These are phyloP conservation scores for Cephus nigrinus DNA, from an alignment of 2,888 invertebrate species.

Conservation along the genomic window DNA sequence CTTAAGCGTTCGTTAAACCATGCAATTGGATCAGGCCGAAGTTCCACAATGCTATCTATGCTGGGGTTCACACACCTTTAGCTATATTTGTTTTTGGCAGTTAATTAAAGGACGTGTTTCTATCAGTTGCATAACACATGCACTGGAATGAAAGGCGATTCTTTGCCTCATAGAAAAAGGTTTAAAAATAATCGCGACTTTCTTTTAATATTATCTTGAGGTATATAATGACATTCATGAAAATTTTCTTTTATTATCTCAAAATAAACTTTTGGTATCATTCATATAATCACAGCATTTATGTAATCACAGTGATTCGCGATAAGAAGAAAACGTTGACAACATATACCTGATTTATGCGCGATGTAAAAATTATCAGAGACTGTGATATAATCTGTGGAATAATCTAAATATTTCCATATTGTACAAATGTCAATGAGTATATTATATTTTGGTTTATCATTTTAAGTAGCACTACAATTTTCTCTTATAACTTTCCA, in stretches of 20 bases:
- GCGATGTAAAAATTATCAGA: not conserved
- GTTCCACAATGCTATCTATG: constrained; percentile 50
- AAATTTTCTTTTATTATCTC: not conserved
- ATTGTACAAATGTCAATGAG: not conserved
- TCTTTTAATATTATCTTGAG: not conserved
- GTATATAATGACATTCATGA: not conserved
- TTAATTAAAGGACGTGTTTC: constrained; percentile 16
- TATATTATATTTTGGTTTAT: not conserved
- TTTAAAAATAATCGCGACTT: not conserved
- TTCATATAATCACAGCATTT: not conserved
- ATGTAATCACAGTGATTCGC: not conserved
- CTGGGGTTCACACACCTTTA: constrained; percentile 5
- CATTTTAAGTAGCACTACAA: not conserved
- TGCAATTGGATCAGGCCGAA: constrained; percentile 50
- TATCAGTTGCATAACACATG: constrained; percentile 27
- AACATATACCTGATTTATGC: not conserved
- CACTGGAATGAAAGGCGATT: not conserved
- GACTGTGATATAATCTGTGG: not conserved
- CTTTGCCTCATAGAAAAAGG: not conserved
- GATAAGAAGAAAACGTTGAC: not conserved
- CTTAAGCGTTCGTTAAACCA: constrained; percentile 45
- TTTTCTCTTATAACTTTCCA: not conserved
- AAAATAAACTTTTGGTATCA: not conserved
- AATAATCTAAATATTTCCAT: not conserved
- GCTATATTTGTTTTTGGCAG: constrained; percentile 65